Percentiles rank a stretch among this genome's conserved stretches.
Conservation (phyloP, 1,140 invertebrate genomes). For the Cephus cinctus region DNA sequence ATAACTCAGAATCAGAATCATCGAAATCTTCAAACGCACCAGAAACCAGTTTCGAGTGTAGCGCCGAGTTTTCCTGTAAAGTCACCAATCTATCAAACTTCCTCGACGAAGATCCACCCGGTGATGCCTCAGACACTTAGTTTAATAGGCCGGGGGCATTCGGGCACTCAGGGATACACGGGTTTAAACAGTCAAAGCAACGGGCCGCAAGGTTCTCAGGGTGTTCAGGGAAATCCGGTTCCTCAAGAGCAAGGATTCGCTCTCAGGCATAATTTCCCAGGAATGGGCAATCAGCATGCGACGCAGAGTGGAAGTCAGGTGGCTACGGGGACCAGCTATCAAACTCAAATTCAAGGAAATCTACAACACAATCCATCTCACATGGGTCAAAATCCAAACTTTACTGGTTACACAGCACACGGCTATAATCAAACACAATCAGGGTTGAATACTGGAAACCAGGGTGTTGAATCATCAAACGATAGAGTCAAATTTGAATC, state of each 20-base stretch:
- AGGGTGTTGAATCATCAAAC: slow-evolving; percentile 27
- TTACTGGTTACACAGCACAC: slow-evolving; percentile 11
- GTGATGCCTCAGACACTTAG: slow-evolving; percentile 74
- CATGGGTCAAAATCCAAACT: no score
- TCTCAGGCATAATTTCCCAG: slow-evolving; percentile 33
- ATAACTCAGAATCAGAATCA: slow-evolving; percentile 29
- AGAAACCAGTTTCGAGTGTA: slow-evolving; percentile 80
- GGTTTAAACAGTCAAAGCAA: slow-evolving; percentile 18
- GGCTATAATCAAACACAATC: slow-evolving; percentile 32
- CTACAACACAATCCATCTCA: no score
- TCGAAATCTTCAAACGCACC: slow-evolving; percentile 48
- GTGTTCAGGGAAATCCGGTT: slow-evolving; percentile 8
- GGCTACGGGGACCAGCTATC: slow-evolving; percentile 21
- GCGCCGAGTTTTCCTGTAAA: slow-evolving; percentile 71
- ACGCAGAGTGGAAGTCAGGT: slow-evolving; percentile 14
- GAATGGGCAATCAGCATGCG: slow-evolving; percentile 16
- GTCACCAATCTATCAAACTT: slow-evolving; percentile 77
- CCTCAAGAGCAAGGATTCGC: slow-evolving; percentile 25
- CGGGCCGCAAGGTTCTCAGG: slow-evolving; percentile 20
- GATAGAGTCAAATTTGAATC: no score
- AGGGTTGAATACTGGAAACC: slow-evolving; percentile 10
- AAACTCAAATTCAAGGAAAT: slow-evolving; percentile 32
- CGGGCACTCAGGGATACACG: slow-evolving; percentile 38
- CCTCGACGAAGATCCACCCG: slow-evolving; percentile 77
- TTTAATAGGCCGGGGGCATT: slow-evolving; percentile 50